Base-by-base conservation (phyloP, 2,888 invertebrate species). In the Scelioninae gen. 2 region DNA sequence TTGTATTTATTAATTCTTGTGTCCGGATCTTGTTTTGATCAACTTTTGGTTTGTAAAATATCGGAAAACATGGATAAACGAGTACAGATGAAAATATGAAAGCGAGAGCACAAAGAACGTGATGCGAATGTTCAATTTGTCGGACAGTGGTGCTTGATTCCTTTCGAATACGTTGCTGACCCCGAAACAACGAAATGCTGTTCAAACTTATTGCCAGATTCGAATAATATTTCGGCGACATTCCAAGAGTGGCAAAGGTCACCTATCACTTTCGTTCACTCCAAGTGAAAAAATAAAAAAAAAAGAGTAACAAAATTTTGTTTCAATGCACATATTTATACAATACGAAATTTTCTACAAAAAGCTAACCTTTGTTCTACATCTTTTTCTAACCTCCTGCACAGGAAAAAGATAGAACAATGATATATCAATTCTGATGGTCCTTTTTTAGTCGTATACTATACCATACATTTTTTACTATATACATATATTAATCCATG, bases 51-150 rank as follows among this genome's bases (percentile, higher is more conserved):
- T 43, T 33, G 28, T 25, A 39, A 18, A 55, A 37, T 28, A 48
- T 41, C 45, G 50, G 52, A 37, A 67, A 67, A 57, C 25, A 16
- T 5, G 45, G 9, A 52, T 15, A n/a, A 52, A 58, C 18, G 58
- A 22, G 52, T 9, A 9, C 39, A 37, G 73, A 80, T 77, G 78
- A 81, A 83, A 83, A 82, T 82, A 81, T 82, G 82, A 83, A 83
- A 83, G 83, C 78, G 82, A 81, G 81, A 82, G 80, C 81, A 78
- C 77, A 79, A 84, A 82, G 84, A 84, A 83, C 84, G 83, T 81
- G 78, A 83, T 77, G 77, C 77, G 75, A 76, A 68, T 78, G 78
- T 69, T 76, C 67, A 71, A 77, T 68, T 73, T 74, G 75, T 57
- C 60, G 68, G 61, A 31, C 80, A 79, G 81, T 77, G 81, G 79